These are phyloP conservation scores for Conger conger DNA, from an alignment of 2,113 vertebrate genomes.

Conservation along the genomic window DNA sequence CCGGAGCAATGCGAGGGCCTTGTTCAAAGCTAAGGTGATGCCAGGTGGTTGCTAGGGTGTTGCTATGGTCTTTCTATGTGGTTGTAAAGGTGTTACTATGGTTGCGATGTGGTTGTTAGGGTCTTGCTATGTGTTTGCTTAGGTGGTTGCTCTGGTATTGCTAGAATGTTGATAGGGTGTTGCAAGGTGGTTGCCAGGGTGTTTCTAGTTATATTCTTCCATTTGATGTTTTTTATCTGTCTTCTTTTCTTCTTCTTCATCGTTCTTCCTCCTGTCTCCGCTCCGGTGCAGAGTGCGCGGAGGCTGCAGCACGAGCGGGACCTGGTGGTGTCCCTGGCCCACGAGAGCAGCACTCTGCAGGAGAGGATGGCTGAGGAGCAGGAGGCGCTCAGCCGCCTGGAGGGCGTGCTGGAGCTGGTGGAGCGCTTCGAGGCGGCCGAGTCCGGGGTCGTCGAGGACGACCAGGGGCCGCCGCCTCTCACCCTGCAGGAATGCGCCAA, in stretches of 20 bases:
- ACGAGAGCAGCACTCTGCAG: constrained; percentile 81
- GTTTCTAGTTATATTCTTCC: background rate
- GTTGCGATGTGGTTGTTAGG: too few relatives aligned
- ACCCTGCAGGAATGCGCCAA: constrained; percentile 80
- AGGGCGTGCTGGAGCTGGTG: constrained; percentile 85
- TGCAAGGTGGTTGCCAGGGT: too few relatives aligned
- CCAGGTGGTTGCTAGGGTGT: too few relatives aligned
- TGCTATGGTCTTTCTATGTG: too few relatives aligned
- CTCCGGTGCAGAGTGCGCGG: constrained; percentile 77
- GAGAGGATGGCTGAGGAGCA: constrained; percentile 77
- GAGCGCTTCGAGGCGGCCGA: constrained; percentile 82
- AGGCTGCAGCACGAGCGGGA: constrained; percentile 93
- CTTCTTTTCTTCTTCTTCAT: background rate
- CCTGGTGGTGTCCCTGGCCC: constrained; percentile 85
- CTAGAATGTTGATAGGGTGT: too few relatives aligned
- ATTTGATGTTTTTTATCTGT: background rate
- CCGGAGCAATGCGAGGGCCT: too few relatives aligned
- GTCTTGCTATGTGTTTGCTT: too few relatives aligned
- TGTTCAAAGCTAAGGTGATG: too few relatives aligned
- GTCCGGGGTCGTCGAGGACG: constrained; percentile 57
- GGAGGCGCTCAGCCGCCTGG: constrained; percentile 78
- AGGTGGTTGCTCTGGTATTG: too few relatives aligned
- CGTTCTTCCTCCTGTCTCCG: background rate
- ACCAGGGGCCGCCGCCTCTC: constrained; percentile 58
- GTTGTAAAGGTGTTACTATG: too few relatives aligned